Evolutionary conservation across 2,888 invertebrate species (phyloP).

Genomic region (Alitta virens): DNA sequence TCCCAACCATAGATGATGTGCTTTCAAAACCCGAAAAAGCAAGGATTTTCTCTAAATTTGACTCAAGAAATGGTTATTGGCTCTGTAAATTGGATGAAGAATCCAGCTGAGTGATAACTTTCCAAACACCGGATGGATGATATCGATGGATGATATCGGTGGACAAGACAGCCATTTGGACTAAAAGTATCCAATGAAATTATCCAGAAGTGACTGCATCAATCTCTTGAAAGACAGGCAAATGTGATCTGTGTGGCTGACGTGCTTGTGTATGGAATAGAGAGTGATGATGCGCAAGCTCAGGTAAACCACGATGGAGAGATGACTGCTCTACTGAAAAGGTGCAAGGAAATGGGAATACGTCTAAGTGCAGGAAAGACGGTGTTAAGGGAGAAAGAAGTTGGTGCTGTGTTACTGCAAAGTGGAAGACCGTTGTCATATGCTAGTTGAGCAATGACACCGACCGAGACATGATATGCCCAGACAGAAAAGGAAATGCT

Average conservation of each 20-base stretch:
- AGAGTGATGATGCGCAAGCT: neutral
- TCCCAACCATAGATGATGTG: neutral
- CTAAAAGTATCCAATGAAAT: slow-evolving; percentile 19
- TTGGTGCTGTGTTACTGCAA: neutral
- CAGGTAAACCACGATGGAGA: slow-evolving; percentile 4
- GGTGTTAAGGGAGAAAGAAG: neutral
- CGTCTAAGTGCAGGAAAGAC: neutral
- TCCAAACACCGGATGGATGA: slow-evolving; percentile 20
- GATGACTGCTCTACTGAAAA: neutral
- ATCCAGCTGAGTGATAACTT: slow-evolving; percentile 23
- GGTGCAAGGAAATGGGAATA: neutral
- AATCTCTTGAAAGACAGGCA: slow-evolving; percentile 16
- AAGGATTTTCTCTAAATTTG: slow-evolving; percentile 20
- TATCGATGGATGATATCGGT: slow-evolving; percentile 17
- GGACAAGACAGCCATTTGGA: slow-evolving; percentile 26
- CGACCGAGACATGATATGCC: neutral
- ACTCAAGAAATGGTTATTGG: slow-evolving; percentile 29
- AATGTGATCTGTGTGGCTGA: neutral
- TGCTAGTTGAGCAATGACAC: neutral
- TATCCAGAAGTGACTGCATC: slow-evolving; percentile 23
- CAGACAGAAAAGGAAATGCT: neutral
- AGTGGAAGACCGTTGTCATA: neutral
- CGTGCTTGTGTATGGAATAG: slow-evolving; percentile 1
- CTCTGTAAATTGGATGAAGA: slow-evolving; percentile 11
- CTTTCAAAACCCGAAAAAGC: neutral